phyloP scores from a whole-genome alignment of 2,888 invertebrate genomes.

The Schizotus pectinicornis region DNA sequence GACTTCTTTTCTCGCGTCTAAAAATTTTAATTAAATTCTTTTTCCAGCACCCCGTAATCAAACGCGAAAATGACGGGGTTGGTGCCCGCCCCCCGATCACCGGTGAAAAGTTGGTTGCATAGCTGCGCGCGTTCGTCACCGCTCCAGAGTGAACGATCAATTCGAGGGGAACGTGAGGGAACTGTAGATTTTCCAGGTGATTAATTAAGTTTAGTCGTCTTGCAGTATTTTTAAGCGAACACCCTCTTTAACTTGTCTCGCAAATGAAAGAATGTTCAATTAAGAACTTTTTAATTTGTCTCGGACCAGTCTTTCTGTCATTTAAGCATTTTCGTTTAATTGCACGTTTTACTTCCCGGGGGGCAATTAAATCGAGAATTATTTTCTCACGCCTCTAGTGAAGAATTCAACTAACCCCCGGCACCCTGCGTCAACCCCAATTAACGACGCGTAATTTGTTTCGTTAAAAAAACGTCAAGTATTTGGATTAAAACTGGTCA shows the following conservation, averaged over 20 bases:
- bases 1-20: constrained; percentile 27
- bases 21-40: constrained; percentile 33
- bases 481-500: too few species aligned
- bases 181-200: constrained; percentile 44
- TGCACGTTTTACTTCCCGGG: constrained; percentile 39
- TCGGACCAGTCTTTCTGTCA: constrained; percentile 39
- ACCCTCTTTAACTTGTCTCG: constrained; percentile 37
- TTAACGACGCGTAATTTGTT: background rate
- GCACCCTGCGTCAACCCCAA: background rate
- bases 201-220: constrained; percentile 46
- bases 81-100: background rate
- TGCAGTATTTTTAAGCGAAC: constrained; percentile 39
- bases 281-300: constrained; percentile 51
- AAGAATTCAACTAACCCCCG: background rate
- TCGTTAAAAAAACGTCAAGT: background rate
- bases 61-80: background rate
- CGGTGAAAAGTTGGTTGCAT: constrained; percentile 27
- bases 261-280: constrained; percentile 47
- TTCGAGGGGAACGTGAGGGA: constrained; percentile 38
- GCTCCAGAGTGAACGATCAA: constrained; percentile 23
- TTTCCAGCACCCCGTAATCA: background rate
- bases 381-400: background rate
- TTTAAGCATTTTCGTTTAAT: constrained; percentile 44
- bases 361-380: constrained; percentile 16
- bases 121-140: background rate